Evolutionary conservation across 2,113 vertebrate genomes (phyloP).

Genomic region (Aspidoscelis tigris): DNA sequence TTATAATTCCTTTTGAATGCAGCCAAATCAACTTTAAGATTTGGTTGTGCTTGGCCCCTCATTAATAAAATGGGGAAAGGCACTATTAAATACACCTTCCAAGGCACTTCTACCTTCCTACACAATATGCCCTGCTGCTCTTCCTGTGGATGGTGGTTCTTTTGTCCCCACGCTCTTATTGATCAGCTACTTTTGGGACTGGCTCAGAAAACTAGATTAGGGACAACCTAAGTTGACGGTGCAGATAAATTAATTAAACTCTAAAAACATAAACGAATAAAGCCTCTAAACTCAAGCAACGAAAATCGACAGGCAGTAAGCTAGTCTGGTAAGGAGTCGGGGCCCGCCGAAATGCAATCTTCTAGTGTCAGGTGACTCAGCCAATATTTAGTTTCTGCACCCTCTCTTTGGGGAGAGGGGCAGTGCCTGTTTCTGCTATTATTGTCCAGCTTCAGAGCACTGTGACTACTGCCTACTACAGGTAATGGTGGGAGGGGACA

Average conservation of each 20-base stretch:
- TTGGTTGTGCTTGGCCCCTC: background rate
- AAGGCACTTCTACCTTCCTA: slow-evolving; percentile 28
- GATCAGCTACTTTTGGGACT: background rate
- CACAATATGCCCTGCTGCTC: background rate
- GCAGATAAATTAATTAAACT: background rate
- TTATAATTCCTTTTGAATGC: background rate
- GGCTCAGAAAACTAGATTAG: background rate
- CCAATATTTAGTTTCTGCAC: background rate
- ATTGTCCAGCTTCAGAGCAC: slow-evolving; percentile 1
- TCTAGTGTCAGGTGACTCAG: background rate
- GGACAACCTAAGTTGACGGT: background rate
- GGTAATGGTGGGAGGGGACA: background rate
- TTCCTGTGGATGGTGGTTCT: background rate
- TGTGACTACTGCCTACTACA: slow-evolving; percentile 18
- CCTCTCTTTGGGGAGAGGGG: background rate
- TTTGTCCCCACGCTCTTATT: background rate
- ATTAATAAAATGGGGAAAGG: background rate
- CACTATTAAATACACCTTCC: background rate
- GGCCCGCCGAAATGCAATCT: background rate
- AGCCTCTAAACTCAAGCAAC: background rate
- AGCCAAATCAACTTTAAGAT: background rate
- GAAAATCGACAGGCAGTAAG: slow-evolving; percentile 13
- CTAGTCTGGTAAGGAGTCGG: background rate
- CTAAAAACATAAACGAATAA: background rate
- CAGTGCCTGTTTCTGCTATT: accelerated